Evolutionary conservation across 2,888 invertebrate genomes (phyloP).

Genomic region (Meandrusa payeni): DNA sequence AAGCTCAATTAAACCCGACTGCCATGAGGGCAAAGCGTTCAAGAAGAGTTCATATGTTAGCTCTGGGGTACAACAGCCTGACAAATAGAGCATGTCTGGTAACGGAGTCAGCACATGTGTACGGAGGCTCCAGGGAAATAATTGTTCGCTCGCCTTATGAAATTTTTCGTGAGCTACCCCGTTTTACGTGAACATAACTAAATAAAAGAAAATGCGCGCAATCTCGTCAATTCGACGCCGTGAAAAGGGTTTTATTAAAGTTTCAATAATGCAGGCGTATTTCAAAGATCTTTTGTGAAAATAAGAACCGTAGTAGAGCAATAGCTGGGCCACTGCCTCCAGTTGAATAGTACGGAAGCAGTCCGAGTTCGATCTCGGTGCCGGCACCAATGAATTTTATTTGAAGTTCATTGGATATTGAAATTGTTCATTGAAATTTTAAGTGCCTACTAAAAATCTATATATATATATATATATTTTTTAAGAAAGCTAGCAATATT

Average conservation of each 20-base stretch:
- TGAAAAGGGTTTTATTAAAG: conserved; percentile 17
- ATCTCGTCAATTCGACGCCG: conserved; percentile 7
- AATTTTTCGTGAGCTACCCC: conserved; percentile 47
- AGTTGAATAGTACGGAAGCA: no score
- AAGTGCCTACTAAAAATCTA: no score
- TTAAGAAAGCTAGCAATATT: no score
- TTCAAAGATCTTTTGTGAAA: conserved; percentile 1
- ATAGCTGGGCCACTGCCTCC: no score
- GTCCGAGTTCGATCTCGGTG: no score
- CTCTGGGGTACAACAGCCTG: conserved; percentile 53
- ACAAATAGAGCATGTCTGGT: conserved; percentile 70
- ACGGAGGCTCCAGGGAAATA: conserved; percentile 71
- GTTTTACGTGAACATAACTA: conserved; percentile 31
- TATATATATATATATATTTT: no score
- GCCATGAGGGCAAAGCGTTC: conserved; percentile 32
- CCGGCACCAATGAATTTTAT: no score
- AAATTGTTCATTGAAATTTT: no score
- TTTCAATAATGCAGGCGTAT: conserved; percentile 6
- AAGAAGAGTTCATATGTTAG: conserved; percentile 40
- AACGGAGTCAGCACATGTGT: conserved; percentile 66
- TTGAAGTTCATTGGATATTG: no score
- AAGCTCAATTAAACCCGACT: conserved; percentile 22
- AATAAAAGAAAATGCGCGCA: conserved; percentile 26
- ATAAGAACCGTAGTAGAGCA: no score
- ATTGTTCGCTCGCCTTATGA: conserved; percentile 57